Evolutionary conservation across 2,113 vertebrate genomes (phyloP).

Genomic region (Vireo altiloquus): DNA sequence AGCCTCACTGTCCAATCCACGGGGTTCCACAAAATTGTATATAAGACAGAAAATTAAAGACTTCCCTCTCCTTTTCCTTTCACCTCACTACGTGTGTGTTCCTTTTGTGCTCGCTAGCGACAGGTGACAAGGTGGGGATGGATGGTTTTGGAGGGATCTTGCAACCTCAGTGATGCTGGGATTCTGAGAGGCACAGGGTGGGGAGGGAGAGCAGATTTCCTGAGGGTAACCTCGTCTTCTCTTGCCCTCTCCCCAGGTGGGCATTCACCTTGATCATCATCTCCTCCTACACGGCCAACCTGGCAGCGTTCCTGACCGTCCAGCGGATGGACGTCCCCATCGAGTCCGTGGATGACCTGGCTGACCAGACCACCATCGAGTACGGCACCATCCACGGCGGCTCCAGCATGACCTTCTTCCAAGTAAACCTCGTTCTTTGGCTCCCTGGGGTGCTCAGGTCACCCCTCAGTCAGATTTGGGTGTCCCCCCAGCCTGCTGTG

Average conservation of each 20-base stretch:
- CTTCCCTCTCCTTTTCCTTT: too few relatives aligned
- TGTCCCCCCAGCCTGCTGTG: background rate
- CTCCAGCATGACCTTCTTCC: slow-evolving; percentile 99
- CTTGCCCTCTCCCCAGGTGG: slow-evolving; percentile 80
- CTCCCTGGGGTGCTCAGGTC: background rate
- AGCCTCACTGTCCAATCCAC: too few relatives aligned
- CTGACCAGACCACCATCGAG: slow-evolving; percentile 96
- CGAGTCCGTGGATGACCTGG: slow-evolving; percentile 95
- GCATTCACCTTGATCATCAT: slow-evolving; percentile 98
- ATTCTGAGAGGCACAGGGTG: background rate
- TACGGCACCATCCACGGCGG: slow-evolving; percentile 97
- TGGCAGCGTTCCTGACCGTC: slow-evolving; percentile 95
- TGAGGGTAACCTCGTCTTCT: background rate
- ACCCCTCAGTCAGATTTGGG: background rate
- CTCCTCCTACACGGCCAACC: slow-evolving; percentile 97
- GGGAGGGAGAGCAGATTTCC: background rate
- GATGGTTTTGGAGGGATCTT: background rate
- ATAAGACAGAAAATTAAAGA: too few relatives aligned
- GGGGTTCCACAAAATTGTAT: too few relatives aligned
- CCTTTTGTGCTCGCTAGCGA: too few relatives aligned
- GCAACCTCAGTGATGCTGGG: background rate
- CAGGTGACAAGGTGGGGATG: fast-evolving
- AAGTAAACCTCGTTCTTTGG: slow-evolving; percentile 76
- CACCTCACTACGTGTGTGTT: too few relatives aligned
- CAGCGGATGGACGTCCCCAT: slow-evolving; percentile 97